phyloP scores from a whole-genome alignment of 2,797 vertebrate species.

The Melanotaenia parkinsoni region DNA sequence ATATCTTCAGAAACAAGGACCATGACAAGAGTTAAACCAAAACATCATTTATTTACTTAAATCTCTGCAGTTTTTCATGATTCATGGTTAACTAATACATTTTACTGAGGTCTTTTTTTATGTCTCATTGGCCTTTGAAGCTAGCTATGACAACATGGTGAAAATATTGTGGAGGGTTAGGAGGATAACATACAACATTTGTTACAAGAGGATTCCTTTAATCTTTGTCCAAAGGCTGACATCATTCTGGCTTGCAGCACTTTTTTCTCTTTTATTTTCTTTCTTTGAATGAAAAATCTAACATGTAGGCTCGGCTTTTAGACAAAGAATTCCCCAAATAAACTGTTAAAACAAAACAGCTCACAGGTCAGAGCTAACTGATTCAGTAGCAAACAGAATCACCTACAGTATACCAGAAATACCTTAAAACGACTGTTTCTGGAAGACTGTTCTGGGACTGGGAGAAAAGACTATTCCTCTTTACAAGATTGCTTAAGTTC shows the following conservation, averaged over 20 bases:
- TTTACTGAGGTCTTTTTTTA: slow-evolving; percentile 3
- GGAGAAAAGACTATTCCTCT: too few species aligned
- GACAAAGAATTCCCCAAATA: background rate
- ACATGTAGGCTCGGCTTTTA: background rate
- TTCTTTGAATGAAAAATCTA: background rate
- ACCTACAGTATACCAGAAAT: too few species aligned
- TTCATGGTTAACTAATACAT: slow-evolving; percentile 20
- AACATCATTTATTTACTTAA: slow-evolving; percentile 15
- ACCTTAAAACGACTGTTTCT: too few species aligned
- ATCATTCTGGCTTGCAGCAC: slow-evolving; percentile 36
- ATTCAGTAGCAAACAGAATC: too few species aligned
- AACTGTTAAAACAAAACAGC: background rate
- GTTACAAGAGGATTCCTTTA: slow-evolving; percentile 38
- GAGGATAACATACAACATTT: slow-evolving; percentile 36
- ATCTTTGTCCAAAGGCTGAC: slow-evolving; percentile 34
- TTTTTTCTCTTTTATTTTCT: slow-evolving; percentile 29
- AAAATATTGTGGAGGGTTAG: slow-evolving; percentile 31
- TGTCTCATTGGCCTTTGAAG: slow-evolving; percentile 40
- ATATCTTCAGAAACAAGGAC: background rate
- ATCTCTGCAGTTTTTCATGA: background rate
- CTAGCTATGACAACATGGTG: background rate
- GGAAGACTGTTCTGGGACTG: too few species aligned
- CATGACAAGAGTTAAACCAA: background rate
- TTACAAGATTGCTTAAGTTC: too few species aligned
- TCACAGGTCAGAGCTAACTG: background rate